Evolutionary conservation across 2,888 invertebrate genomes (phyloP), one percentile per base, ranked within the genome.

Genomic region (Conchocele bisecta): DNA sequence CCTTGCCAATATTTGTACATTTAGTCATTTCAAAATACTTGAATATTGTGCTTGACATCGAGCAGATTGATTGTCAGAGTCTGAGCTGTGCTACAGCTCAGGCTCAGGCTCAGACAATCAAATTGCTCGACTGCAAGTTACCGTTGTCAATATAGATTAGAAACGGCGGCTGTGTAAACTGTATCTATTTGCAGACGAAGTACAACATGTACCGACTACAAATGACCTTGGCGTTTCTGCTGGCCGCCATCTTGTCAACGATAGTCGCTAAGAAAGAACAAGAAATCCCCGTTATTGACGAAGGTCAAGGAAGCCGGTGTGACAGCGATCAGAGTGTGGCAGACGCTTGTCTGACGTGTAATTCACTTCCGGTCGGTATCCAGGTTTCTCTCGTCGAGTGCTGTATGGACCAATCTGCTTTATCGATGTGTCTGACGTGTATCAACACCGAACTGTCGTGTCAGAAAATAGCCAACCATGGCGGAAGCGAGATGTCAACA

Each of bases 291-390:
- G 51, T 31, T 5, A 31, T 33, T 15, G 51, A 51, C 22, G 20
- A 5, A 31, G 51, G 51, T 11, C 33, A 51, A 26, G 51, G 51
- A 31, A 51, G 51, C 33, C 51, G 35, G 51, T 51, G 51, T 17
- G 51, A 51, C 35, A 31, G 35, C 33, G 51, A 51, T 22, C 51
- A 51, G 17, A 51, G 35, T 17, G 29, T 33, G 2, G 51, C 51
- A 3, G 35, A 51, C 17, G 22, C 33, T 17, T 51, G 51, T 31
- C 33, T 51, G 2, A 20, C 51, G 2, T 51, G 51, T 33, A 20
- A 20, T 11, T 20, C 17, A 15, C 31, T 48, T 29, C 48, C 48
- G 3, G 17, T 51, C 2, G 15, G 35, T 33, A 9, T n/a, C 20
- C 5, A 51, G 6, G 35, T 51, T 17, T n/a, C 28, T n/a, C 51